Base-by-base conservation (phyloP, 2,888 invertebrate species). In the Kuschelorhynchus macadamiae region DNA sequence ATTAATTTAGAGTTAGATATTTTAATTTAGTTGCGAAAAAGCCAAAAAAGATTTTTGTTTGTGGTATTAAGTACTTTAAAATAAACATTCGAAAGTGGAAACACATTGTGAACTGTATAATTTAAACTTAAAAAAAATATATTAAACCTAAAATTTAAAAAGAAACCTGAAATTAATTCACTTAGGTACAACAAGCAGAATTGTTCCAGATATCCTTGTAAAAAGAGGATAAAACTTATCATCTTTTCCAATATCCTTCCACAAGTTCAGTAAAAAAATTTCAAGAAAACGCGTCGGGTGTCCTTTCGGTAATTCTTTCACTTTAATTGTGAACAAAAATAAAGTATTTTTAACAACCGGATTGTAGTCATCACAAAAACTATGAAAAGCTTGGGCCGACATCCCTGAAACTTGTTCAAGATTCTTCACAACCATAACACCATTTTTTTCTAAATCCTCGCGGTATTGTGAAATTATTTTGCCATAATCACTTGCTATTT, bases 331-430 rank as follows among this genome's bases (percentile, higher is more conserved):
- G 60, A 86, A 82, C 57, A 86, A 80, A 71, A 84, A 85, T 30
- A 86, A 74, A 12, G 82, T 82, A 50, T 80, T 79, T 47, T 72
- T 66, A 8, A 85, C 82, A 25, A 85, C 70, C 8, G 89, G 88
- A 60, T 80, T 84, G 44, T 83, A 70, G 21, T 85, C 85, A 74
- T 89, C 89, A 72, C 88, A 89, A 71, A 89, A 84, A 61, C 83
- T 80, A 73, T 89, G 89, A 71, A 89, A 85, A 1, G 86, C 86
- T 74, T 82, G 84, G 1, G 86, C 83, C 0, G 82, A 79, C 32
- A 74, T 59, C 11, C 84, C 85, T 5, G 80, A 77, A 16, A 83
- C 74, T 33, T 79, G 50, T 16, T 82, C 81, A 32, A 85, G 68
- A 75, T 84, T 79, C 53, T 78, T 75, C 0, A 85, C 75, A 18